Conservation (phyloP, 53 echinoderm and acorn worm species). For the Zoroaster sp. region DNA sequence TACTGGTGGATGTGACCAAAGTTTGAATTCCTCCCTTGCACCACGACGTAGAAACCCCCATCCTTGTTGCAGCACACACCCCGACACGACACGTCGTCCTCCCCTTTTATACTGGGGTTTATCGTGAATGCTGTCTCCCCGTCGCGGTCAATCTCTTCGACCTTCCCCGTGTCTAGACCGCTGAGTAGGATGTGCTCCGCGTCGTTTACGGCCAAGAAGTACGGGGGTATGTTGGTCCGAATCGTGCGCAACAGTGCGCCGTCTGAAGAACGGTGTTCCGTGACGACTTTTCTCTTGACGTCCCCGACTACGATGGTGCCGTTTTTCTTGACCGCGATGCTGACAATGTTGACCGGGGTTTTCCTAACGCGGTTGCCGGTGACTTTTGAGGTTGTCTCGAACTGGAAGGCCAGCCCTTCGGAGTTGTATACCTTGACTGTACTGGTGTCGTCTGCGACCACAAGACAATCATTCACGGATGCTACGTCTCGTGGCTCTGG, state of each 20-base stretch:
- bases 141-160: neutral
- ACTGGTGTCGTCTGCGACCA: constrained; percentile 51
- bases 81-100: constrained; percentile 15
- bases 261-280: neutral
- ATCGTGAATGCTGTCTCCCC: constrained; percentile 18
- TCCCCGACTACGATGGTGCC: constrained; percentile 31
- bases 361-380: too few relatives aligned
- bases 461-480: neutral
- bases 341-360: constrained; percentile 23
- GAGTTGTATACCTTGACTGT: constrained; percentile 45
- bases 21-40: constrained; percentile 26
- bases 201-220: neutral
- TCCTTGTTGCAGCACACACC: constrained; percentile 4
- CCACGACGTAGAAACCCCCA: constrained; percentile 8
- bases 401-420: neutral
- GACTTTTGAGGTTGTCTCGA: constrained; percentile 11
- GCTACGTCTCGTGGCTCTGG: constrained; percentile 24
- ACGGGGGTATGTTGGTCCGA: constrained; percentile 7
- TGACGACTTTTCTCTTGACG: constrained; percentile 6
- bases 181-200: neutral
- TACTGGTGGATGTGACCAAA: constrained; percentile 43
- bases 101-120: neutral
- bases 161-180: constrained; percentile 15
- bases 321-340: neutral
- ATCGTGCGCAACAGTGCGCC: neutral